These are phyloP conservation scores for Ivindomyrus marchei DNA, from an alignment of 2,113 vertebrate species.

Conservation along the genomic window DNA sequence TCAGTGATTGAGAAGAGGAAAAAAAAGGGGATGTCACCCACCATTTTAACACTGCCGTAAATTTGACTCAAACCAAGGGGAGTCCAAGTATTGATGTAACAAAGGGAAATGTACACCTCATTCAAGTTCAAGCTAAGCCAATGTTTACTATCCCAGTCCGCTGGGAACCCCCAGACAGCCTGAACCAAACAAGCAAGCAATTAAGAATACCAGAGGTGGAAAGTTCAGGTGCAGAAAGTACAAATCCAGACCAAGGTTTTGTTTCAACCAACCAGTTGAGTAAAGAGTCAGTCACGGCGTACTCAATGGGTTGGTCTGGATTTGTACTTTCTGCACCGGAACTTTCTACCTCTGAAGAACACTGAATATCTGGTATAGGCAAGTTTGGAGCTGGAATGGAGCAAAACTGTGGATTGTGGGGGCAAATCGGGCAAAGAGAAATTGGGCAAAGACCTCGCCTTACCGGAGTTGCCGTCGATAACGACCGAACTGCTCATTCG, in stretches of 20 bases:
- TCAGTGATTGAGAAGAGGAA: constrained; percentile 29
- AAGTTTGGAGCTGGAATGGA: background rate
- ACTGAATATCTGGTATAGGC: background rate
- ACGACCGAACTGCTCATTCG: constrained; percentile 43
- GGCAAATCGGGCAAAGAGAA: background rate
- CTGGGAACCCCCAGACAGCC: background rate
- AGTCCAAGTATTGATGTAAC: background rate
- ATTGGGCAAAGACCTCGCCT: background rate
- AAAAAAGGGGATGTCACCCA: background rate
- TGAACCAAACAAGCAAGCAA: background rate
- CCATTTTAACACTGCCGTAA: background rate
- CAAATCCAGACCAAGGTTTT: background rate
- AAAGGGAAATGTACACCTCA: background rate
- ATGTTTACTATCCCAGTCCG: background rate
- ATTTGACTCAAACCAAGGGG: background rate
- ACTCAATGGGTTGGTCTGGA: background rate
- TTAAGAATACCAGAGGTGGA: background rate
- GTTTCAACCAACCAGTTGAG: background rate
- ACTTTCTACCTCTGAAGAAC: background rate
- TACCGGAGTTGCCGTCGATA: constrained; percentile 47
- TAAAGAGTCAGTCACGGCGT: background rate
- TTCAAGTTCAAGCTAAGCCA: background rate
- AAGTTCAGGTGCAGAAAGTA: background rate
- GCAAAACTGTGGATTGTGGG: background rate
- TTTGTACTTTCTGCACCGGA: background rate